phyloP scores from a whole-genome alignment of 2,797 vertebrate species.

The Austrolebias charrua region DNA sequence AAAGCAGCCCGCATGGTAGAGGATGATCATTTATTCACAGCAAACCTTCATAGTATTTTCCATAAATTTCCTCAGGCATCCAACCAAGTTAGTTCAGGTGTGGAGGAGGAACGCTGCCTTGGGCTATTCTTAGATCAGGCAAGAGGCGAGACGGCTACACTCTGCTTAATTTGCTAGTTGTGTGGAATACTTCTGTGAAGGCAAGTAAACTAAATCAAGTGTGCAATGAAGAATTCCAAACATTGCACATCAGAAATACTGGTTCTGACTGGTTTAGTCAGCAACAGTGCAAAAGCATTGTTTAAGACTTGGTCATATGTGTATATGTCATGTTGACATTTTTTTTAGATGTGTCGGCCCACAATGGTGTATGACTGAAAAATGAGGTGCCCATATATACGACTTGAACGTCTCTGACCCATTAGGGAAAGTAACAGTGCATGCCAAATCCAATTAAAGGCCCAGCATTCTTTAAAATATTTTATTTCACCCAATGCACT shows the following conservation, averaged over 20 bases:
- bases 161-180: constrained; percentile 67
- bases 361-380: not conserved
- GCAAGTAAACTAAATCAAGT: constrained; percentile 49
- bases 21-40: constrained; percentile 46
- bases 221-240: constrained; percentile 47
- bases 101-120: constrained; percentile 36
- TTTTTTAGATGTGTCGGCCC: not conserved
- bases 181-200: constrained; percentile 51
- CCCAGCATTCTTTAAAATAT: no score
- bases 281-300: constrained; percentile 3
- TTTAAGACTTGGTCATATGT: not conserved
- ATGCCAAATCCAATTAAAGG: not conserved
- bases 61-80: constrained; percentile 35
- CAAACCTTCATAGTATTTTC: constrained; percentile 48
- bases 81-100: constrained; percentile 52
- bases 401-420: not conserved
- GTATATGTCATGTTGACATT: not conserved
- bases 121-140: constrained; percentile 50
- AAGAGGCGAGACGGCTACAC: constrained; percentile 41
- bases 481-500: no score
- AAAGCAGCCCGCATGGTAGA: not conserved
- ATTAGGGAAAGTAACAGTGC: not conserved
- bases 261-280: constrained; percentile 30
- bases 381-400: no score
- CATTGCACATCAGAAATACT: constrained; percentile 46